A percentile compares a stretch with the other conserved stretches of the same genome.
These are phyloP conservation scores for Linnaemya vulpina DNA, from an alignment of 2,888 invertebrate species.

Conservation along the genomic window DNA sequence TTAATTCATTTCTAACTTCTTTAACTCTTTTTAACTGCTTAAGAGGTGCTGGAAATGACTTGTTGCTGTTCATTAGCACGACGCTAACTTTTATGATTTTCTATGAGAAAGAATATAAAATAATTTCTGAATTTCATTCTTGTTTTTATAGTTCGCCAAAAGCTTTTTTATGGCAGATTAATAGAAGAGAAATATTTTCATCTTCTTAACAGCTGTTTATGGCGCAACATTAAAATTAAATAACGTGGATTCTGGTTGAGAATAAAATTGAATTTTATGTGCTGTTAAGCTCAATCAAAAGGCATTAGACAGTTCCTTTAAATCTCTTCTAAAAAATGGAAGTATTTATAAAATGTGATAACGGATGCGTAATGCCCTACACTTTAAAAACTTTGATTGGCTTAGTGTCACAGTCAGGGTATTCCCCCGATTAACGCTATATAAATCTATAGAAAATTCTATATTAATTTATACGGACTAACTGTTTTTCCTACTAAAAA, in stretches of 20 bases:
- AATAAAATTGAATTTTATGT: neutral
- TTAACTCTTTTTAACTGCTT: conserved; percentile 3
- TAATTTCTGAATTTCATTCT: neutral
- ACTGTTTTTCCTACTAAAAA: too few relatives aligned
- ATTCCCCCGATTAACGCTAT: too few relatives aligned
- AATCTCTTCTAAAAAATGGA: too few relatives aligned
- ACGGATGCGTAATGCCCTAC: too few relatives aligned
- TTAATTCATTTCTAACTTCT: conserved; percentile 34
- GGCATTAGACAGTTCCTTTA: too few relatives aligned
- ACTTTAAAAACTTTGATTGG: too few relatives aligned
- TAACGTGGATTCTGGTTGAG: neutral
- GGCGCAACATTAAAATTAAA: conserved; percentile 23
- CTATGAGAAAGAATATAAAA: neutral
- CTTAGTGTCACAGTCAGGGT: too few relatives aligned
- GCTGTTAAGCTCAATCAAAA: neutral
- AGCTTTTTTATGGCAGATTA: conserved; percentile 58
- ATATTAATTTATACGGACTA: too few relatives aligned
- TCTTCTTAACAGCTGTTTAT: conserved; percentile 23
- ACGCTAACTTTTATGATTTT: conserved; percentile 27
- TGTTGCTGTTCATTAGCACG: conserved; percentile 17
- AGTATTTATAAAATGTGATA: too few relatives aligned
- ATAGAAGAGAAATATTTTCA: conserved; percentile 21
- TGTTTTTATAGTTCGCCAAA: conserved; percentile 57
- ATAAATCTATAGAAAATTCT: too few relatives aligned
- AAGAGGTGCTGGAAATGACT: conserved; percentile 19